Percentiles rank a stretch among this genome's conserved stretches.
Conservation (phyloP, 2,888 invertebrate genomes). For the Dynastes tityus region DNA sequence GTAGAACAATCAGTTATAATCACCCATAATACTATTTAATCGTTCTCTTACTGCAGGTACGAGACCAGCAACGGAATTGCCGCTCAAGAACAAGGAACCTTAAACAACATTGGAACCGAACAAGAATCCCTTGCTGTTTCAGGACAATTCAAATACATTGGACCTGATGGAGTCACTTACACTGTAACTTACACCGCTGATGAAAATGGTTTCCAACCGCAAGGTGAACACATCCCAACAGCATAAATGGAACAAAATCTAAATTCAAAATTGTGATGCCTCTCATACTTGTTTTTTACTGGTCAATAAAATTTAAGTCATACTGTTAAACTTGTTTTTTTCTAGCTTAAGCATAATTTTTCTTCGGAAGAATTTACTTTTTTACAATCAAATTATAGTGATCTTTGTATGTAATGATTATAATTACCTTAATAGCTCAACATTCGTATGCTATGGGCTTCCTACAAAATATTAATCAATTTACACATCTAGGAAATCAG, state of each 20-base stretch:
- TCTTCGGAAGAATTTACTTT: no score
- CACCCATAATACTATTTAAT: not conserved
- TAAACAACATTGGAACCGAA: constrained; percentile 77
- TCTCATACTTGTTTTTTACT: constrained; percentile 40
- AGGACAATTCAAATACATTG: constrained; percentile 76
- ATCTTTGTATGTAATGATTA: no score
- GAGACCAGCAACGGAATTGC: constrained; percentile 79
- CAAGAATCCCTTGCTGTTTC: constrained; percentile 77
- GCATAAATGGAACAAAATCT: constrained; percentile 36
- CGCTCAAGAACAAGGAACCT: constrained; percentile 75
- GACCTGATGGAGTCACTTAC: constrained; percentile 77
- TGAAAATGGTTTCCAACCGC: constrained; percentile 75
- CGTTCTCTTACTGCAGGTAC: constrained; percentile 68
- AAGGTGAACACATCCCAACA: constrained; percentile 70
- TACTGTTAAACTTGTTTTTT: constrained; percentile 24
- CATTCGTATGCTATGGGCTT: no score
- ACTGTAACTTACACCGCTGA: constrained; percentile 77
- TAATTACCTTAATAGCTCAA: no score
- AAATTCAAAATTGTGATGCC: constrained; percentile 27
- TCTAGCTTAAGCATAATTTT: not conserved
- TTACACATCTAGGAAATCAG: no score
- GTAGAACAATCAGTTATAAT: constrained; percentile 48
- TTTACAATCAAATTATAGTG: no score
- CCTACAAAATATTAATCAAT: no score
- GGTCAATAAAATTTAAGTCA: constrained; percentile 44